phyloP scores from a whole-genome alignment of 2,113 vertebrate species.

The Myiopsitta monachus region DNA sequence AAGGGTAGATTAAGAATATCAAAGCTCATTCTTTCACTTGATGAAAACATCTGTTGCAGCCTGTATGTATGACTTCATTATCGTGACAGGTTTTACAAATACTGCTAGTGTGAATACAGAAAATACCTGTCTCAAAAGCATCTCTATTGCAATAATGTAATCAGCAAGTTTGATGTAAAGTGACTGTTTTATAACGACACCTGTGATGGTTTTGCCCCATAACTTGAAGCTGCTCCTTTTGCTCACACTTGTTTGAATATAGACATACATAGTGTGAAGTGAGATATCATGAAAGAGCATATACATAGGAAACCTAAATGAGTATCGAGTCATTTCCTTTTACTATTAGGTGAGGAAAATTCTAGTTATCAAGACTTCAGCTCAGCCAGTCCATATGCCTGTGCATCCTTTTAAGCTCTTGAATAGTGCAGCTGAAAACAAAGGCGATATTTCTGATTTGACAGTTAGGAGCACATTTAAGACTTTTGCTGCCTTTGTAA shows the following conservation, averaged over 20 bases:
- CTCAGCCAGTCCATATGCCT: neutral
- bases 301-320: neutral
- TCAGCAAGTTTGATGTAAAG: neutral
- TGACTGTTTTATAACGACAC: neutral
- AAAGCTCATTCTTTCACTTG: neutral
- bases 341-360: neutral
- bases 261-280: neutral
- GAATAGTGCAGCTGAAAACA: neutral
- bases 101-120: neutral
- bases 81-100: neutral
- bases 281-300: neutral
- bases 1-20: neutral
- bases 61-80: neutral
- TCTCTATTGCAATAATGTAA: neutral
- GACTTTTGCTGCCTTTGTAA: neutral
- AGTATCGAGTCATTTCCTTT: neutral
- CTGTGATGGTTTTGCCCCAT: neutral
- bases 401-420: neutral
- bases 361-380: neutral
- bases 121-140: neutral
- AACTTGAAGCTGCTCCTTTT: neutral
- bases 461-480: neutral
- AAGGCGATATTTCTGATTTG: neutral
- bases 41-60: neutral
- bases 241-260: neutral